phyloP scores from a whole-genome alignment of 2,888 invertebrate genomes.

The Heterodera filipjevi region DNA sequence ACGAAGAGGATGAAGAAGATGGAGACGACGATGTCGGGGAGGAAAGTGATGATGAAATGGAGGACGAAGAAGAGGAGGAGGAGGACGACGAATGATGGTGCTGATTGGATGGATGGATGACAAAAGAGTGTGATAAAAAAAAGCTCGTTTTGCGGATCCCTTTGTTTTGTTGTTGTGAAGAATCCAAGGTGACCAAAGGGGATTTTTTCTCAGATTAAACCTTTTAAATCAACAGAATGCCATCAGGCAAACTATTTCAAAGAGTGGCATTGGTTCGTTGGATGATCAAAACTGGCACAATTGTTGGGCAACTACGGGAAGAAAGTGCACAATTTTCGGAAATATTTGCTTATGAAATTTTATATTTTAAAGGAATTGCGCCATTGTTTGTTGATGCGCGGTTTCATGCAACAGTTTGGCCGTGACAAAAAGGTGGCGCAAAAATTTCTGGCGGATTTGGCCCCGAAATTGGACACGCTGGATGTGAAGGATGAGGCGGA shows the following conservation, averaged over 20 bases:
- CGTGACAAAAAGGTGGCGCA: neutral
- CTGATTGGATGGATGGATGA: too few species aligned
- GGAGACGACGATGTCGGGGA: too few species aligned
- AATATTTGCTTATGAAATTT: neutral
- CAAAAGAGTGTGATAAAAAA: too few species aligned
- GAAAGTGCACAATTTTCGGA: neutral
- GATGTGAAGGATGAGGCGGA: too few species aligned
- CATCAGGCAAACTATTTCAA: neutral
- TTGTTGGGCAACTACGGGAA: neutral
- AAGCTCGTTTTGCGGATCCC: too few species aligned
- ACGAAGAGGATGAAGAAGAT: too few species aligned
- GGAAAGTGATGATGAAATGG: too few species aligned
- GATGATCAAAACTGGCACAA: neutral
- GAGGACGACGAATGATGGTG: too few species aligned
- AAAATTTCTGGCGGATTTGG: neutral
- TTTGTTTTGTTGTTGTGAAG: too few species aligned
- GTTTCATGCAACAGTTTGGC: neutral
- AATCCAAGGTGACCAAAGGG: neutral
- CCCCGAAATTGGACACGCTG: neutral
- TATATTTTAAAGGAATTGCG: neutral
- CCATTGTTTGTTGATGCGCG: neutral
- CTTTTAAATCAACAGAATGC: neutral
- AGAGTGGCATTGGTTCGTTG: neutral
- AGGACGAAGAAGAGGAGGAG: too few species aligned
- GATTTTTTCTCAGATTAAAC: neutral